A percentile compares a stretch with the other conserved stretches of the same genome.
Conservation (phyloP, 2,797 vertebrate genomes). For the Hozukius guyotensis region DNA sequence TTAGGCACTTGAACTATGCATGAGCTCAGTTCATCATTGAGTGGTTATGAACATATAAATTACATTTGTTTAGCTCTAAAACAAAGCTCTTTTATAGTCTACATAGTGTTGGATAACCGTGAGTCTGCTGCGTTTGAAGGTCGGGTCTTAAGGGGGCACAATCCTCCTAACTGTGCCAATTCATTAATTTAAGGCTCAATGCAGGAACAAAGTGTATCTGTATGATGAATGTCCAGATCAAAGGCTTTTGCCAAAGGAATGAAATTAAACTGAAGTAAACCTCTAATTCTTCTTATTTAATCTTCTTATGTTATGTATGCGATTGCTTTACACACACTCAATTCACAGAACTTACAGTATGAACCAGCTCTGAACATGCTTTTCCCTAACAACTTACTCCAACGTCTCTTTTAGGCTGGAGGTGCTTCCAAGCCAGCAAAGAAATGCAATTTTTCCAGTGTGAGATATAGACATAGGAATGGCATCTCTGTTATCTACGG, state of each 20-base stretch:
- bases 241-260: conserved; percentile 62
- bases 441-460: background rate
- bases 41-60: conserved; percentile 4
- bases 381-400: background rate
- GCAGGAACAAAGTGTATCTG: conserved; percentile 67
- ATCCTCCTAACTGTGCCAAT: conserved; percentile 67
- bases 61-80: conserved; percentile 21
- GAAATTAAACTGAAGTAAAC: conserved; percentile 61
- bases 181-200: conserved; percentile 75
- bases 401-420: background rate
- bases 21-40: conserved; percentile 2
- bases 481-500: background rate
- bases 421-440: background rate
- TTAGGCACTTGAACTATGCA: background rate
- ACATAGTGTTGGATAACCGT: conserved; percentile 32
- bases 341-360: background rate
- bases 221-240: conserved; percentile 74
- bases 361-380: background rate
- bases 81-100: conserved; percentile 23
- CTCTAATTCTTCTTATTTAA: conserved; percentile 23
- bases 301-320: conserved; percentile 8
- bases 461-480: background rate
- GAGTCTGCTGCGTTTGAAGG: conserved; percentile 68
- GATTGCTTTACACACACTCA: background rate
- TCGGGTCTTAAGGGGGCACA: conserved; percentile 71